phyloP scores from a whole-genome alignment of 2,797 vertebrate genomes.

The Simalia tracyae region DNA sequence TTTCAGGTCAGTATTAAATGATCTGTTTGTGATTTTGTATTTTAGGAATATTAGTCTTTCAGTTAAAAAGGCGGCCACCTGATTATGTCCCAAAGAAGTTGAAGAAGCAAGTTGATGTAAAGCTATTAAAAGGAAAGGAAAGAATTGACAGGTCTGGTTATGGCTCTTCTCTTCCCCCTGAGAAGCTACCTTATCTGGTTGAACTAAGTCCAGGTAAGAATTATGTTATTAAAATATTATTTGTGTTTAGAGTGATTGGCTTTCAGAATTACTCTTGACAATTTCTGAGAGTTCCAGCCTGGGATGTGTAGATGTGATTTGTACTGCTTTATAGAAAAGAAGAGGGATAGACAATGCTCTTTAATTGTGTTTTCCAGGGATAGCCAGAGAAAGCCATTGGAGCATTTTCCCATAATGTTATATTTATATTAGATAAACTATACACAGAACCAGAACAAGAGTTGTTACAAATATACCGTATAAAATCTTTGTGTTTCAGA shows the following conservation, averaged over 20 bases:
- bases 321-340: neutral
- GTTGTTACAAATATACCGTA: neutral
- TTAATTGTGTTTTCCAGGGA: neutral
- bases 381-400: neutral
- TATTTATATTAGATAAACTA: neutral
- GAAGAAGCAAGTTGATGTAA: slow-evolving; percentile 83
- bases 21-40: slow-evolving; percentile 40
- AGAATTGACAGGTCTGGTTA: slow-evolving; percentile 72
- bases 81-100: slow-evolving; percentile 87
- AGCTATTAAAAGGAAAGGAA: slow-evolving; percentile 77
- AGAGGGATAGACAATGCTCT: neutral
- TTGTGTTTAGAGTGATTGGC: neutral
- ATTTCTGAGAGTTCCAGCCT: neutral
- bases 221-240: neutral
- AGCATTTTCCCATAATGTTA: neutral
- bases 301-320: neutral
- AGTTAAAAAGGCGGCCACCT: slow-evolving; percentile 90
- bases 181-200: slow-evolving; percentile 95
- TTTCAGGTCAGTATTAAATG: neutral
- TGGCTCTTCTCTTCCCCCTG: slow-evolving; percentile 82
- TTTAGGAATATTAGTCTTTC: slow-evolving; percentile 89
- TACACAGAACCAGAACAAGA: neutral
- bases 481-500: neutral
- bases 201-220: slow-evolving; percentile 94
- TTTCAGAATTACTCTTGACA: neutral